phyloP scores from a whole-genome alignment of 2,888 invertebrate genomes.

The Andricus curvator region DNA sequence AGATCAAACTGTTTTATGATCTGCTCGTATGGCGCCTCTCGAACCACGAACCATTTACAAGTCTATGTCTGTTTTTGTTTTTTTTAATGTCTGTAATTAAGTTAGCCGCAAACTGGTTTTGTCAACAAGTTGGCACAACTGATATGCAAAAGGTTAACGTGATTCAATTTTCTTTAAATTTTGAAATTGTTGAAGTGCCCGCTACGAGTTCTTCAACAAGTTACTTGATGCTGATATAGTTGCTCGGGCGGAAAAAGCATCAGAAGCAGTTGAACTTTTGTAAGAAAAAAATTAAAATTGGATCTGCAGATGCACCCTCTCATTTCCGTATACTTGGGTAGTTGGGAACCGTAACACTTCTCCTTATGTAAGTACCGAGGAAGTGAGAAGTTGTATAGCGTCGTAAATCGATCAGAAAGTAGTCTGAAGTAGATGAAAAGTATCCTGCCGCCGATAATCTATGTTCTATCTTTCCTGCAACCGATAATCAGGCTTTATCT shows the following conservation, averaged over 20 bases:
- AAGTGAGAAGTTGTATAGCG: slow-evolving; percentile 15
- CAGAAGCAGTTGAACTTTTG: no score
- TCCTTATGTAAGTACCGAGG: slow-evolving; percentile 25
- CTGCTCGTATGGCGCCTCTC: slow-evolving; percentile 13
- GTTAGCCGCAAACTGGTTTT: slow-evolving; percentile 37
- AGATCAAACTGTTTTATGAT: slow-evolving; percentile 35
- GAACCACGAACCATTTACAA: background rate
- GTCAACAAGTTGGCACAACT: background rate
- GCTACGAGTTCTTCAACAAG: no score
- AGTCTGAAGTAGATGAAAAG: slow-evolving; percentile 27
- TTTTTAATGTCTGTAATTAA: slow-evolving; percentile 12
- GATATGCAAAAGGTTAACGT: background rate
- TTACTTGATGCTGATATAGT: no score
- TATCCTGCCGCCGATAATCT: slow-evolving; percentile 27
- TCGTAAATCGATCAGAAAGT: slow-evolving; percentile 37
- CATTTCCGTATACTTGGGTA: background rate
- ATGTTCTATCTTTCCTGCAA: slow-evolving; percentile 30
- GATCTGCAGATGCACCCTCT: background rate
- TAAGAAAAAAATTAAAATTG: background rate
- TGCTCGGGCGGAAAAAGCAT: no score
- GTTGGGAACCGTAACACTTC: background rate
- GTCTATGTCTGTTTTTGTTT: background rate
- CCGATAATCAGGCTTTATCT: slow-evolving; percentile 33
- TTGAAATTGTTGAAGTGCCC: background rate
- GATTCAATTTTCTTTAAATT: background rate